Evolutionary conservation across 2,113 vertebrate species (phyloP).

Genomic region (Telmatochromis sp.): DNA sequence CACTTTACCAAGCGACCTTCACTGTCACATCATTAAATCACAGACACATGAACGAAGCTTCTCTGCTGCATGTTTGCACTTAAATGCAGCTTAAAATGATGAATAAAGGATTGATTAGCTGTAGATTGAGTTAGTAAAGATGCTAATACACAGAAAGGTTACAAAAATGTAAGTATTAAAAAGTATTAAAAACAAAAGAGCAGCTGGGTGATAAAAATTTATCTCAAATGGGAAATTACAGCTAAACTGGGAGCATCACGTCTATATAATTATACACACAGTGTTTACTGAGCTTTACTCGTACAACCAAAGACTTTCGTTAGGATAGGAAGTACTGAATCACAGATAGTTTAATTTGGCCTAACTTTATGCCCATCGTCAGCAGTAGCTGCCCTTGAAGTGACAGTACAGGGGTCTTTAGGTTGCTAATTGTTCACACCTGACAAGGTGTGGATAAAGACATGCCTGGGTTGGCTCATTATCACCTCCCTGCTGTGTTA

Average conservation of each 20-base stretch:
- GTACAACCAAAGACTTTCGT: neutral
- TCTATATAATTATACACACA: neutral
- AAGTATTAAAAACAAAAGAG: neutral
- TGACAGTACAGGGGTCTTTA: neutral
- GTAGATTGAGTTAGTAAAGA: neutral
- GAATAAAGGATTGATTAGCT: neutral
- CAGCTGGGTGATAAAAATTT: neutral
- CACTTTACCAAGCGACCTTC: slow-evolving; percentile 25
- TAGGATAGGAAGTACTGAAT: neutral
- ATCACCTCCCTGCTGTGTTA: neutral
- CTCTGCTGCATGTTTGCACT: neutral
- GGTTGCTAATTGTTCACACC: neutral
- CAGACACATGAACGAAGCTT: neutral
- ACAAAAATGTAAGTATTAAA: neutral
- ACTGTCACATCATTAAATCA: slow-evolving; percentile 8
- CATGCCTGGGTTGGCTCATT: neutral
- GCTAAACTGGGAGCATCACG: neutral
- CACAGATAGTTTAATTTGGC: neutral
- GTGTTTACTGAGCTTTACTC: neutral
- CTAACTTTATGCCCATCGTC: neutral
- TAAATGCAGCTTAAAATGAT: neutral
- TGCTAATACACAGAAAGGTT: neutral
- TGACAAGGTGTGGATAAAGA: neutral
- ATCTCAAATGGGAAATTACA: neutral
- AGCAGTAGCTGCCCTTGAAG: neutral